Base-by-base conservation (phyloP, 1,140 invertebrate species). In the Plectrocnemia conspersa region DNA sequence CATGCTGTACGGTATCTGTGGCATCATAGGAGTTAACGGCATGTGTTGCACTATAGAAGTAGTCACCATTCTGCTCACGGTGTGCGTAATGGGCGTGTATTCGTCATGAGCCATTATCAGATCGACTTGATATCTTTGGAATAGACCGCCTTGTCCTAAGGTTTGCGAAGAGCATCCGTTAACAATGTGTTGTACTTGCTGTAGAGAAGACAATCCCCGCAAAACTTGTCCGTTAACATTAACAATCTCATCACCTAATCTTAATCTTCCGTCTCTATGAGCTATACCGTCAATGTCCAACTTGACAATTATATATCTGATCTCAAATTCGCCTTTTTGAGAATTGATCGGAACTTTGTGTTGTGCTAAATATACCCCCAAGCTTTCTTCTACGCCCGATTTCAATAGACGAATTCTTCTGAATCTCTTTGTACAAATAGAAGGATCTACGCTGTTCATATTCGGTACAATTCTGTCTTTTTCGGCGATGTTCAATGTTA, bases 181-280 rank as follows among this genome's bases (percentile, higher is more conserved):
- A 13, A 79, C 70, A 41, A 78, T 75, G 52, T 74, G 66, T 56
- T 83, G 81, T 11, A 82, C 81, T 63, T 82, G 77, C 64, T 78
- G 77, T 24, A 83, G 65, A n/a, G 77, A 83, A 44, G 83, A 81
- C 48, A 91, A 72, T 0, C 86, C 89, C 41, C 86, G 79, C 52
- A 93, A 72, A 55, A 88, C 80, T 64, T 82, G 81, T 1, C 88
- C 88, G 68, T 92, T 91, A 6, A 92, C 88, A 69, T 91, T 88
- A 11, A 92, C 81, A 50, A 93, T 84, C 74, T 93, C 89, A 71
- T 93, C 90, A 4, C 87, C 87, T 36, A 88, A 76, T 61, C 83
- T 79, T 52, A 93, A 73, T 52, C 87, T 78, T 0, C 88, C 88
- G 66, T 91, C 89, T 68, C 88, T 87, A 60, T 88, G 81, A 36